Base-by-base conservation (phyloP, 2,797 vertebrate species). In the Danio kyathit region DNA sequence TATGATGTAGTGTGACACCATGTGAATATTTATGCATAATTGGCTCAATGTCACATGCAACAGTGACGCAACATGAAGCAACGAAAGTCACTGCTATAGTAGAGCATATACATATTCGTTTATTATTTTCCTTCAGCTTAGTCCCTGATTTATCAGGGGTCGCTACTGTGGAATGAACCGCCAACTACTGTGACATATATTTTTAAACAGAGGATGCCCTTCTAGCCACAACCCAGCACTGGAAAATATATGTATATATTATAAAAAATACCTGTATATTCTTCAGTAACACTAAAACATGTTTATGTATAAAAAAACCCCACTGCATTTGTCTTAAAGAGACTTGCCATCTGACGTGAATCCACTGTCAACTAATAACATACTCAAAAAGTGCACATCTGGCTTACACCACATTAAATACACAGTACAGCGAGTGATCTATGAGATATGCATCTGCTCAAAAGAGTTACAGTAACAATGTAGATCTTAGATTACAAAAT, bases 391-490 rank as follows among this genome's bases (percentile, higher is more conserved):
- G 66, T 52, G 66, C 48, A 70, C 69, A 56, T 71, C 69, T 71
- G 67, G 67, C 67, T 41, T 41, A 54, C 11, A 56, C n/a, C 11
- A 43, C n/a, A 56, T 54, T 56, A 71, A 13, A 43, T 13, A 54
- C 13, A 4, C 7, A n/a, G 51, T 19, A 41, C 16, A 13, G 38
- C 3, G 29, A 29, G 29, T 43, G 69, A 71, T 56, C 49, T 71
- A 56, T 9, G 69, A 56, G 51, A 48, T 44, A 60, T 41, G 14
- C 13, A 48, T 29, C 43, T 46, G 67, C 69, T 85, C 64, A 48
- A 64, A 60, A 44, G 59, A 63, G 79, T 65, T 65, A 69, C 44
- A 81, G 78, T 44, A 81, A 78, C 44, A 80, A 44, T 38, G 54
- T 38, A 59, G 43, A 65, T 76, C 54, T 60, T 56, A 61, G 16